These are phyloP conservation scores for Mimachlamys varia DNA, from an alignment of 2,888 invertebrate species.

Conservation along the genomic window DNA sequence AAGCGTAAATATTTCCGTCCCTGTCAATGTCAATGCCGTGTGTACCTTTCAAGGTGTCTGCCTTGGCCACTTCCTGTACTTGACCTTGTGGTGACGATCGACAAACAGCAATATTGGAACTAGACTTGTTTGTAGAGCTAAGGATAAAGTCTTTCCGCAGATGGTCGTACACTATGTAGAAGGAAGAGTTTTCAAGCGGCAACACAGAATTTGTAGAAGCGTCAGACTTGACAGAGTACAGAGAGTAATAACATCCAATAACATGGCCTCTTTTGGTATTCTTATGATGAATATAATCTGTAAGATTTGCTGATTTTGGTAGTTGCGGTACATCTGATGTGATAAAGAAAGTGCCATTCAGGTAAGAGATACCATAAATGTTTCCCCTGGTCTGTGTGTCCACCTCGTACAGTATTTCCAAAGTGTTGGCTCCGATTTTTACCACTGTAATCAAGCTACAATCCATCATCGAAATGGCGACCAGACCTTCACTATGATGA, in stretches of 20 bases:
- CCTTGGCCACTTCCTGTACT: not conserved
- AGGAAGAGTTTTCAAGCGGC: not conserved
- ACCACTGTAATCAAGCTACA: not conserved
- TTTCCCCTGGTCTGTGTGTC: not conserved
- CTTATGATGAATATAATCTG: no score
- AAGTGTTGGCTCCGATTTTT: not conserved
- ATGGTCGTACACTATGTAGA: not conserved
- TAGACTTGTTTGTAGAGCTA: not conserved
- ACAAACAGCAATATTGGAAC: not conserved
- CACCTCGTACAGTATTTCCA: not conserved
- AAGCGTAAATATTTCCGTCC: not conserved
- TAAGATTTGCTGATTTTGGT: not conserved
- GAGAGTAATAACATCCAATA: not conserved
- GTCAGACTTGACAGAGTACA: not conserved
- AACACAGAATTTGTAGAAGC: not conserved
- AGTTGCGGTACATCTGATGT: not conserved
- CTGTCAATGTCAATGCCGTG: not conserved
- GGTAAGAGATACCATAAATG: not conserved
- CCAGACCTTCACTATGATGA: not conserved
- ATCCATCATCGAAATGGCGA: not conserved
- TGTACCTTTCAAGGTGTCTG: conserved; percentile 1
- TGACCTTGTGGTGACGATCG: not conserved
- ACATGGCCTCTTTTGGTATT: not conserved
- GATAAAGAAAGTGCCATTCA: not conserved
- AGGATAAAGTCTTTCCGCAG: not conserved